Evolutionary conservation across 2,113 vertebrate genomes (phyloP), one percentile per base, ranked within the genome.

Genomic region (Myrmecophaga tridactyla): DNA sequence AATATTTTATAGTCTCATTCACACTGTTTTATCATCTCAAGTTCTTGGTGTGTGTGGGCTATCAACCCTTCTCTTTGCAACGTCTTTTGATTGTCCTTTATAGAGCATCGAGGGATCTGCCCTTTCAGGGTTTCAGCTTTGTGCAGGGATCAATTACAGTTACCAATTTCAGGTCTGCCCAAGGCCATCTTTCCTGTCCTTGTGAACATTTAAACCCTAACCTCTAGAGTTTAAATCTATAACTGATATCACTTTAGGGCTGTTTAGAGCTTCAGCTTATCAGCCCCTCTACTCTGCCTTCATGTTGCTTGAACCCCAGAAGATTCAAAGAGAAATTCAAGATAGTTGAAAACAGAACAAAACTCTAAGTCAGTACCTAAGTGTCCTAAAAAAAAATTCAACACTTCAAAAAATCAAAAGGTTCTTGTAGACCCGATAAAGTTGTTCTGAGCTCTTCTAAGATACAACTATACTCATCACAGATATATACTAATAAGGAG

Each of bases 311-410:
- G 31, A 96, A 78, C 15, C n/a, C 69, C 21, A 82, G 18, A 89
- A 78, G 17, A 62, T 39, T 87, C 76, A 92, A 85, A 95, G 39
- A 95, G 43, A 96, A 94, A 90, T 56, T 92, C 1, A 82, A 92
- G 84, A 43, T 41, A 92, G 25, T 48, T 36, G 20, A 65, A 97
- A 95, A 67, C 0, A 11, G 23, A 89, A 75, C 25, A 9, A 81
- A 85, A 92, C 25, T 88, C 43, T 76, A 86, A 93, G 9, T 31
- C 89, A 58, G 46, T 34, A 91, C 31, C 58, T 62, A 83, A 69
- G n/a, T 48, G 77, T 53, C 58, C 60, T 58, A 46, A 89, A 69
- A 36, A 36, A 85, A 51, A 76, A 69, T 81, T 53, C n/a, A 56
- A 1, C 31, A 48, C 82, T 91, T 93, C 86, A 41, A 78, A n/a